Percentiles rank a stretch among this genome's conserved stretches.
Conservation (phyloP, 2,797 vertebrate species). For the Hyperoplus immaculatus region DNA sequence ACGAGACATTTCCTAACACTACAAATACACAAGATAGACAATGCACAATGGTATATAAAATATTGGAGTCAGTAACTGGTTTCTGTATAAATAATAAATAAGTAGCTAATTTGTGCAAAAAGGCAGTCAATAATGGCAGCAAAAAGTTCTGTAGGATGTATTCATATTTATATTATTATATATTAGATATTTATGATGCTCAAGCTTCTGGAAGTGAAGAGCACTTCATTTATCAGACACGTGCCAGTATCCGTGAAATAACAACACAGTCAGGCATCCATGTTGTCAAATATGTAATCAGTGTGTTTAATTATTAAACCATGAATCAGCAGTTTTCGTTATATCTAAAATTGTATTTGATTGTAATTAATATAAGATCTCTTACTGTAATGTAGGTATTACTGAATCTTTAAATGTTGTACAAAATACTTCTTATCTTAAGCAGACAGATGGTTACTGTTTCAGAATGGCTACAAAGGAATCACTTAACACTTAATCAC, state of each 20-base stretch:
- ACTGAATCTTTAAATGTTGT: neutral
- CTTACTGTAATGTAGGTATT: neutral
- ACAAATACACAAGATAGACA: no score
- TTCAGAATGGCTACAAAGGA: no score
- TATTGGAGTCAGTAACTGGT: no score
- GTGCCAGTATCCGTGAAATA: conserved; percentile 2
- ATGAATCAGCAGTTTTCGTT: neutral
- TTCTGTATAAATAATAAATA: no score
- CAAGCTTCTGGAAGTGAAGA: neutral
- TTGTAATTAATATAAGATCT: neutral
- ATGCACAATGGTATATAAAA: no score
- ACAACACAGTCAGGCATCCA: neutral
- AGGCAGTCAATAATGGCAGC: no score
- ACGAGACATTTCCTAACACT: no score
- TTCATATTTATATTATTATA: no score
- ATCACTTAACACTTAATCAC: no score
- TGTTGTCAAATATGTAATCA: neutral
- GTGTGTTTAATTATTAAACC: neutral
- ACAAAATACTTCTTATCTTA: neutral
- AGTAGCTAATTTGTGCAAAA: no score
- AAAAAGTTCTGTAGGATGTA: no score
- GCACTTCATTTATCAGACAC: conserved; percentile 3
- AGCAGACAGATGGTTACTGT: no score
- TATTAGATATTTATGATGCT: neutral
- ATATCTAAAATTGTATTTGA: neutral